Evolutionary conservation across 1,140 invertebrate genomes (phyloP).

Genomic region (Centruroides sculpturatus): DNA sequence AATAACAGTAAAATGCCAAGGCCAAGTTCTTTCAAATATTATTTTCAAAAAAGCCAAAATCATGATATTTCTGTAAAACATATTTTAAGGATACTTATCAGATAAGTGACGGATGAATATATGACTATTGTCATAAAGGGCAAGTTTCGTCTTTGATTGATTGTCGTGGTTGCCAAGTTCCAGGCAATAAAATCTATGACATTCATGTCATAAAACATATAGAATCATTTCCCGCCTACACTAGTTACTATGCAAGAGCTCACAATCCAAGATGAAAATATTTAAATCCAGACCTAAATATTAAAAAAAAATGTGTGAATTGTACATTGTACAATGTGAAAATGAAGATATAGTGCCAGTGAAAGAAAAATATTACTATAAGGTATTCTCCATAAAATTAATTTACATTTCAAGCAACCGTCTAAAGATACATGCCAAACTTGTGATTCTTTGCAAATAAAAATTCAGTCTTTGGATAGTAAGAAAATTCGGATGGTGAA

Average conservation of each 20-base stretch:
- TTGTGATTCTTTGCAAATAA: conserved; percentile 3
- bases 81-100: conserved; percentile 5
- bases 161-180: neutral
- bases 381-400: conserved; percentile 5
- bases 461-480: conserved; percentile 1
- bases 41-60: neutral
- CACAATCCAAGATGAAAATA: conserved; percentile 4
- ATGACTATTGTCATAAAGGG: conserved; percentile 1
- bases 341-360: neutral
- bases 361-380: conserved; percentile 12
- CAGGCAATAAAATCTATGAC: conserved; percentile 3
- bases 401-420: neutral
- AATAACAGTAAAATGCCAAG: neutral
- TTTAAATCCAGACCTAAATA: conserved; percentile 2
- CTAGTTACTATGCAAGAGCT: conserved; percentile 6
- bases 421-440: conserved; percentile 3
- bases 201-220: conserved; percentile 4
- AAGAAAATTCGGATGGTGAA: neutral
- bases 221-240: conserved; percentile 7
- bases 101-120: neutral
- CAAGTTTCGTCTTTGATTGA: conserved; percentile 7
- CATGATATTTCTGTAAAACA: conserved; percentile 2
- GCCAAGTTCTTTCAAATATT: conserved; percentile 2
- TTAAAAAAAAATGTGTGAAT: conserved; percentile 11
- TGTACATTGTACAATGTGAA: conserved; percentile 2